Evolutionary conservation across 2,113 vertebrate genomes (phyloP), one percentile per base, ranked within the genome.

Genomic region (Nycticebus coucang): DNA sequence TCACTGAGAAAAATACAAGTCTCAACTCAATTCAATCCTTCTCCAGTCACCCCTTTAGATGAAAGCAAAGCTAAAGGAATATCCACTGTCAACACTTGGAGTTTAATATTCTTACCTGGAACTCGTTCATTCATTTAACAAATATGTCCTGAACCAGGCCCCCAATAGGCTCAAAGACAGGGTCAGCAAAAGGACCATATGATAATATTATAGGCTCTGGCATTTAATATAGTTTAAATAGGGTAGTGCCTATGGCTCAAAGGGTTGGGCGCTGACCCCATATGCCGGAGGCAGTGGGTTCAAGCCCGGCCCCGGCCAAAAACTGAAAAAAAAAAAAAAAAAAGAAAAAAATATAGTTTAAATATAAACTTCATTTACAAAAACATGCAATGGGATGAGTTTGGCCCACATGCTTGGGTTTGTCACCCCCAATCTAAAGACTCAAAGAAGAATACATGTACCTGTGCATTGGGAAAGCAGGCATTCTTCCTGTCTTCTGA

Each of bases 1-100:
- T 77, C 50, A 3, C 0, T 5, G 26, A 88, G 62, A 24, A 7
- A 83, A 84, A 35, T 0, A 0, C 37, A 24, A 1, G 0, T 5
- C 13, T 33, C 55, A 19, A 0, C 64, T 71, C 69, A 45, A 1
- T 6, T 14, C 45, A 5, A 11, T 9, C 45, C 2, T 37, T 12
- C 53, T 50, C 50, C 53, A 33, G 28, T 30, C 53, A 62, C 53
- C 0, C 1, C 59, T 15, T 64, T 28, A 22, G 17, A 57, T 62
- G 15, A 21, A 15, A 4, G 1, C 0, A 30, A 86, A 57, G 11
- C 28, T 35, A 66, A 71, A n/a, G n/a, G 7, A 35, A 35, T 1
- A 8, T 37, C 5, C 5, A 26, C 37, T 19, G 1, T n/a, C 24
- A 10, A 22, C 59, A 7, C 50, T 6, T 5, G 24, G 50, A 37